Conservation (phyloP, 2,888 invertebrate species). For the Xanthostigma xanthostigma region DNA sequence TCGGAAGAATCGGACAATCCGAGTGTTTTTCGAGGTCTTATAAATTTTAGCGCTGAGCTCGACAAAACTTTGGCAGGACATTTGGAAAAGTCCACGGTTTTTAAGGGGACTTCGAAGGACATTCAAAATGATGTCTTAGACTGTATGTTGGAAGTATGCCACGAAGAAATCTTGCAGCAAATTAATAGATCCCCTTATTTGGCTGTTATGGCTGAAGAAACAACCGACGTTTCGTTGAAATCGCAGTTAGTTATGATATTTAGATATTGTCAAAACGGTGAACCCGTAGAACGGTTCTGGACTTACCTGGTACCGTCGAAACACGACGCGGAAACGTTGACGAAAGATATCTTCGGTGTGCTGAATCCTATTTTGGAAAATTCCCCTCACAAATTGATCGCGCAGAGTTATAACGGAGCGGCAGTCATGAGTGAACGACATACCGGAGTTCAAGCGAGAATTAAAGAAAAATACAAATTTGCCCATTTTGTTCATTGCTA, state of each 20-base stretch:
- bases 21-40: slow-evolving; percentile 17
- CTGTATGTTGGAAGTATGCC: slow-evolving; percentile 18
- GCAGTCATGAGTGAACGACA: slow-evolving; percentile 13
- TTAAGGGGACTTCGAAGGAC: slow-evolving; percentile 19
- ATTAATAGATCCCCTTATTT: slow-evolving; percentile 14
- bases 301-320: slow-evolving; percentile 13
- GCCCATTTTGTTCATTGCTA: slow-evolving; percentile 13
- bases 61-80: slow-evolving; percentile 16
- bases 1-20: slow-evolving; percentile 14
- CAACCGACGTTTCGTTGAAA: slow-evolving; percentile 16
- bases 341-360: slow-evolving; percentile 8
- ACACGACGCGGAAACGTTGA: slow-evolving; percentile 11
- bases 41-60: slow-evolving; percentile 18
- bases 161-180: slow-evolving; percentile 15
- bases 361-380: slow-evolving; percentile 10
- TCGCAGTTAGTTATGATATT: slow-evolving; percentile 17
- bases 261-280: slow-evolving; percentile 15
- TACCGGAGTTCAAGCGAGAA: neutral
- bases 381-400: slow-evolving; percentile 15
- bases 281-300: slow-evolving; percentile 18
- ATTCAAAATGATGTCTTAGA: slow-evolving; percentile 21
- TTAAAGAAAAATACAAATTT: slow-evolving; percentile 8
- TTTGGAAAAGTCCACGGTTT: slow-evolving; percentile 15
- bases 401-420: slow-evolving; percentile 18
- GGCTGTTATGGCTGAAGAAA: slow-evolving; percentile 19